phyloP scores from a whole-genome alignment of 2,113 vertebrate genomes.

The Rhinopomastus cyanomelas region DNA sequence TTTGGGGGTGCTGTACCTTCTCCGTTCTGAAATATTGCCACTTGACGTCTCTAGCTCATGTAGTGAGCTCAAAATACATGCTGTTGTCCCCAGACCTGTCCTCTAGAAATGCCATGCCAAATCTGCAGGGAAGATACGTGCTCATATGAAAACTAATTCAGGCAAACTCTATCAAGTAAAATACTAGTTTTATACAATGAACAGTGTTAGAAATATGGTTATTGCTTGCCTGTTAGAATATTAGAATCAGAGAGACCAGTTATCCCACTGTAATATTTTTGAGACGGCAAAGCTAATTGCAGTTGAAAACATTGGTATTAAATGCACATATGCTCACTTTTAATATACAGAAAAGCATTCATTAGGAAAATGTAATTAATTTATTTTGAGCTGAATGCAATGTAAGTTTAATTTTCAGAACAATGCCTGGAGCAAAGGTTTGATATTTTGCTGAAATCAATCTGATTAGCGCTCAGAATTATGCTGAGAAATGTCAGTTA shows the following conservation, averaged over 20 bases:
- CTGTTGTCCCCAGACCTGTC: neutral
- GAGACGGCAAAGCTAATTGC: conserved; percentile 43
- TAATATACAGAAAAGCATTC: conserved; percentile 61
- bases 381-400: conserved; percentile 56
- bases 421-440: conserved; percentile 48
- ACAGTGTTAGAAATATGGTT: neutral
- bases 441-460: conserved; percentile 69
- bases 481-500: conserved; percentile 62
- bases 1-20: neutral
- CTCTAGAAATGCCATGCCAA: neutral
- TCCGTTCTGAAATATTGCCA: neutral
- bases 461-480: conserved; percentile 66
- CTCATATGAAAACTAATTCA: conserved; percentile 1
- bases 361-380: conserved; percentile 62
- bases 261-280: conserved; percentile 44
- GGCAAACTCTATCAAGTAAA: neutral
- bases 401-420: conserved; percentile 71
- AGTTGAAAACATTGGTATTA: conserved; percentile 64
- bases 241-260: conserved; percentile 28
- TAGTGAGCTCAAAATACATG: neutral
- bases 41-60: neutral
- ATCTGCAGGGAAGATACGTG: neutral
- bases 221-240: neutral
- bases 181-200: neutral
- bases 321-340: conserved; percentile 57